phyloP scores from a whole-genome alignment of 2,888 invertebrate species.

The Lamellibrachia satsuma region DNA sequence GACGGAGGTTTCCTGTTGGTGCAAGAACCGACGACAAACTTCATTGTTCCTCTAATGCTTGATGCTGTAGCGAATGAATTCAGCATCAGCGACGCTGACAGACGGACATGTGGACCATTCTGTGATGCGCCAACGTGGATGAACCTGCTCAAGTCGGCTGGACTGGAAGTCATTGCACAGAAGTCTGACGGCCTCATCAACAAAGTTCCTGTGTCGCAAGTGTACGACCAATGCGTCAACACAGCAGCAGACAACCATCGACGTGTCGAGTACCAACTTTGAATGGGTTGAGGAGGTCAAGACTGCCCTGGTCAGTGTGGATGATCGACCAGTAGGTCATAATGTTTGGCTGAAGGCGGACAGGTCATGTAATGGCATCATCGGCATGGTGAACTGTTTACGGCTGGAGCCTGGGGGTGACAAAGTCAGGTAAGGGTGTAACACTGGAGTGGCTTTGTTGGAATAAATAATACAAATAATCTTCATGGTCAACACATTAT shows the following conservation, averaged over 20 bases:
- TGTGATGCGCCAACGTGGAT: conserved; percentile 44
- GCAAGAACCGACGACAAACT: conserved; percentile 64
- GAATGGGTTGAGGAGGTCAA: conserved; percentile 85
- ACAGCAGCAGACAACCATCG: conserved; percentile 25
- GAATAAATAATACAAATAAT: neutral
- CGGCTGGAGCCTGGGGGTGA: conserved; percentile 86
- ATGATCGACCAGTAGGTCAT: conserved; percentile 68
- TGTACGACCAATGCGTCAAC: conserved; percentile 36
- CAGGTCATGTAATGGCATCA: conserved; percentile 74
- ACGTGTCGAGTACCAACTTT: conserved; percentile 27
- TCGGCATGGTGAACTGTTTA: conserved; percentile 91
- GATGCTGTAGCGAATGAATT: conserved; percentile 48
- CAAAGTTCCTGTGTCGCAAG: conserved; percentile 74
- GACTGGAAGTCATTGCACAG: conserved; percentile 71
- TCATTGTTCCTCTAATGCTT: conserved; percentile 49
- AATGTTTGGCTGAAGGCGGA: conserved; percentile 72
- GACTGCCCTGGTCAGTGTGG: conserved; percentile 71
- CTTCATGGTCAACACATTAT: too few relatives aligned
- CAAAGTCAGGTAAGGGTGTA: conserved; percentile 71
- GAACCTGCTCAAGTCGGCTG: conserved; percentile 54
- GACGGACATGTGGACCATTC: conserved; percentile 45
- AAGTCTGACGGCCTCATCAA: conserved; percentile 74
- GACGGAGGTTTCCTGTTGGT: conserved; percentile 68
- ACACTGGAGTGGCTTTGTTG: neutral
- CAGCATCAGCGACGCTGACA: conserved; percentile 33